A percentile compares a stretch with the other conserved stretches of the same genome.
Conservation (phyloP, 1,140 invertebrate species). For the Microplitis mediator region DNA sequence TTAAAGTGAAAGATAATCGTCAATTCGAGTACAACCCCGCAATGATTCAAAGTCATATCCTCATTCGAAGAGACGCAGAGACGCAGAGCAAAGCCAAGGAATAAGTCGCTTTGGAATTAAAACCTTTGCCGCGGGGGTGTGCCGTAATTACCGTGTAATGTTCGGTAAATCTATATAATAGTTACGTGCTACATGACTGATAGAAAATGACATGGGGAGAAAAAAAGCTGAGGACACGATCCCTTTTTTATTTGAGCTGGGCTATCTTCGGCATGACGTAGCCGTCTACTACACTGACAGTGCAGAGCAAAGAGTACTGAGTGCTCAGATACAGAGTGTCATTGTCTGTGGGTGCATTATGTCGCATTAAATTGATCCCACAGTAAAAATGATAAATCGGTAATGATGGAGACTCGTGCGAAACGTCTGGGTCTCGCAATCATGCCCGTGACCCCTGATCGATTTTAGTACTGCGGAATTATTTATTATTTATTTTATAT, state of each 20-base stretch:
- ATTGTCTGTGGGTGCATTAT: background rate
- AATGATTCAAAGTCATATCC: too few species aligned
- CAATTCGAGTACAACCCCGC: too few species aligned
- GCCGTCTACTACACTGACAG: background rate
- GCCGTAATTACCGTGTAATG: conserved; percentile 44
- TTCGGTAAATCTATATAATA: conserved; percentile 53
- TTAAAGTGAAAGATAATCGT: too few species aligned
- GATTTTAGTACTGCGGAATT: background rate
- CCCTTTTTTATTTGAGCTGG: background rate
- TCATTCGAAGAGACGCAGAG: too few species aligned
- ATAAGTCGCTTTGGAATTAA: conserved; percentile 54
- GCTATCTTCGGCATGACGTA: background rate
- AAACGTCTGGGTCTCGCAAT: conserved; percentile 29
- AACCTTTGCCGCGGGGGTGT: conserved; percentile 44
- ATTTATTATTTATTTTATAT: background rate
- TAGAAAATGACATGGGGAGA: background rate
- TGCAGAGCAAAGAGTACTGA: background rate
- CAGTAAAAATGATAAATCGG: conserved; percentile 44
- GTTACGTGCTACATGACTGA: conserved; percentile 2
- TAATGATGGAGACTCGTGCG: conserved; percentile 47
- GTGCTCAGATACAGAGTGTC: conserved; percentile 2
- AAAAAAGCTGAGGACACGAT: background rate
- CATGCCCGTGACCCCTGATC: conserved; percentile 1
- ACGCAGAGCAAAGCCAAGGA: background rate
- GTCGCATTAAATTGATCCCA: conserved; percentile 36